Evolutionary conservation across 2,113 vertebrate species (phyloP).

Genomic region (Fregetta grallaria): DNA sequence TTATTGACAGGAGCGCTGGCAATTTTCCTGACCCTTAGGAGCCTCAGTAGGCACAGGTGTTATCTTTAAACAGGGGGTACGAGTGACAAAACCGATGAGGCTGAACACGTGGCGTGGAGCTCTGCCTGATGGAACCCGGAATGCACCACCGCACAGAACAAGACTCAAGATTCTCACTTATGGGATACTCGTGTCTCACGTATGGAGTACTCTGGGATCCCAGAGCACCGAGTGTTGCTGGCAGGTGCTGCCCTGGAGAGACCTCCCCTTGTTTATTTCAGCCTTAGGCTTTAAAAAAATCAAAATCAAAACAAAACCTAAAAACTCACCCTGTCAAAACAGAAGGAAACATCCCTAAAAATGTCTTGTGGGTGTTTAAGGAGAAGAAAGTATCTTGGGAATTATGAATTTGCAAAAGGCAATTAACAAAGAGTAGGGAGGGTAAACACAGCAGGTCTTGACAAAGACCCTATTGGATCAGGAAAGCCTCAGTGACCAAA

Average conservation of each 20-base stretch:
- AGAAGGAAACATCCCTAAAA: neutral
- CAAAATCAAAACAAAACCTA: neutral
- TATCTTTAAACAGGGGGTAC: neutral
- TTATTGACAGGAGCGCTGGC: neutral
- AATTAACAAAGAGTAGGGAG: neutral
- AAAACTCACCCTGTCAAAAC: neutral
- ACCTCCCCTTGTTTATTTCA: neutral
- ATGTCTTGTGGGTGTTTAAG: neutral
- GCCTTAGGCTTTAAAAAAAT: neutral
- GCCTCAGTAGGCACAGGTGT: neutral
- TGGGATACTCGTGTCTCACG: accelerated
- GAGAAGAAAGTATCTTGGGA: neutral
- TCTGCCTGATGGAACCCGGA: neutral
- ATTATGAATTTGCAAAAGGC: neutral
- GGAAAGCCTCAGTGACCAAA: neutral
- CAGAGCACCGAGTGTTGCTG: neutral
- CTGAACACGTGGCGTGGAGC: accelerated
- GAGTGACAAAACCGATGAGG: accelerated
- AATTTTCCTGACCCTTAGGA: neutral
- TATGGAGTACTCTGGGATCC: neutral
- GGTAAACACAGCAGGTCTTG: neutral
- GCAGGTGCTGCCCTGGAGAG: neutral
- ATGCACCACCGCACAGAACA: neutral
- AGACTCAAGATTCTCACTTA: accelerated
- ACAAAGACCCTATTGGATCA: neutral